A percentile compares a stretch with the other conserved stretches of the same genome.
Conservation (phyloP, 2,113 vertebrate genomes). For the Globicephala melas region DNA sequence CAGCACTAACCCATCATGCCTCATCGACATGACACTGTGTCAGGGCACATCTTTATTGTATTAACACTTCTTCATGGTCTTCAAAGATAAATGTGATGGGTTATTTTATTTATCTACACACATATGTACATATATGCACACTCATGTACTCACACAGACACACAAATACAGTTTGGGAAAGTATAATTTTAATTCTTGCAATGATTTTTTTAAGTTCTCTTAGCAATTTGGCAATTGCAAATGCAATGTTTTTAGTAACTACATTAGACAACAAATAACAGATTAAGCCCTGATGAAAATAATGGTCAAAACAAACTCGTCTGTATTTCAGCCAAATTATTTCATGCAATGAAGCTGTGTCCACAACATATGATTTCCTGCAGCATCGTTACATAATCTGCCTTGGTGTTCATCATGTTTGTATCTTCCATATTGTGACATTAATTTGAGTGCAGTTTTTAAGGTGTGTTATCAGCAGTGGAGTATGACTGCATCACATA, state of each 20-base stretch:
- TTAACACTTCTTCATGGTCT: neutral
- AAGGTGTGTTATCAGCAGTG: neutral
- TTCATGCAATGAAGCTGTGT: neutral
- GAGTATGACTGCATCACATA: neutral
- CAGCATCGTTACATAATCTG: neutral
- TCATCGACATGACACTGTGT: neutral
- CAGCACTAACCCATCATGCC: neutral
- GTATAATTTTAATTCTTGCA: neutral
- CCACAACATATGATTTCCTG: neutral
- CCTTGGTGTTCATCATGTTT: fast-evolving
- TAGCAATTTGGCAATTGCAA: neutral
- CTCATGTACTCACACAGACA: neutral
- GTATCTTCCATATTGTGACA: neutral
- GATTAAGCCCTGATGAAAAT: neutral
- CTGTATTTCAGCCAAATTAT: neutral
- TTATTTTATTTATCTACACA: neutral
- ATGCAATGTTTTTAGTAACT: neutral
- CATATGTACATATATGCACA: neutral
- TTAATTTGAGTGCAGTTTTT: neutral
- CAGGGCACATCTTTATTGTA: neutral
- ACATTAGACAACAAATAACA: neutral
- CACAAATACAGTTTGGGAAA: neutral
- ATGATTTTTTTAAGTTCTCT: neutral
- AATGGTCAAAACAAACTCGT: neutral
- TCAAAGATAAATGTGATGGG: neutral